phyloP scores from a whole-genome alignment of 2,888 invertebrate species.

The Phoronis australis region DNA sequence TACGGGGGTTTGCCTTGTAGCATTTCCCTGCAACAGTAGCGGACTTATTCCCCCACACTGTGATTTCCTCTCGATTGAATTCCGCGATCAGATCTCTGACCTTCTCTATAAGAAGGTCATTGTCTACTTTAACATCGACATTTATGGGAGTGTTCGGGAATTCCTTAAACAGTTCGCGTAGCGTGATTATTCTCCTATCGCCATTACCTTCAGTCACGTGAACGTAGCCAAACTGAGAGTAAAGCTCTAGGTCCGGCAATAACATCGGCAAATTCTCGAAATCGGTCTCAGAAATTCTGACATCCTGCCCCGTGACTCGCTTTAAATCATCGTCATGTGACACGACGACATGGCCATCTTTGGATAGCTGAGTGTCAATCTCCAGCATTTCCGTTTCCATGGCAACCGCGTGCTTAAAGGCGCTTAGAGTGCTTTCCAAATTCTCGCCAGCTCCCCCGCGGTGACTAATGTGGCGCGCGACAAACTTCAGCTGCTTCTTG shows the following conservation, averaged over 20 bases:
- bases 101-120: slow-evolving; percentile 59
- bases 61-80: slow-evolving; percentile 59
- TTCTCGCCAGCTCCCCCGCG: slow-evolving; percentile 65
- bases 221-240: slow-evolving; percentile 56
- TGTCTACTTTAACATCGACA: slow-evolving; percentile 62
- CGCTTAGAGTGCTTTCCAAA: slow-evolving; percentile 63
- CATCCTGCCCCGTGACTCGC: slow-evolving; percentile 57
- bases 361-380: slow-evolving; percentile 63
- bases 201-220: slow-evolving; percentile 17
- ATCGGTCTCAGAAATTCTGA: slow-evolving; percentile 58
- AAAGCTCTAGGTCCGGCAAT: slow-evolving; percentile 56
- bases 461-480: slow-evolving; percentile 62
- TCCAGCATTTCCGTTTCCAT: slow-evolving; percentile 65
- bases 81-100: slow-evolving; percentile 56
- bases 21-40: slow-evolving; percentile 58
- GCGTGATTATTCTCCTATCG: slow-evolving; percentile 56
- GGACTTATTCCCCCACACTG: slow-evolving; percentile 64
- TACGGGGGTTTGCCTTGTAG: slow-evolving; percentile 61
- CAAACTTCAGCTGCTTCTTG: slow-evolving; percentile 59
- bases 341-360: slow-evolving; percentile 63
- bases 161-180: slow-evolving; percentile 60
- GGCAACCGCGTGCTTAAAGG: slow-evolving; percentile 60
- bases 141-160: slow-evolving; percentile 62
- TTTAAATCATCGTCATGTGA: slow-evolving; percentile 62
- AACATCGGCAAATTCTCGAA: slow-evolving; percentile 60